A percentile compares a stretch with the other conserved stretches of the same genome.
Conservation (phyloP, 2,797 vertebrate species). For the Cetoscarus ocellatus region DNA sequence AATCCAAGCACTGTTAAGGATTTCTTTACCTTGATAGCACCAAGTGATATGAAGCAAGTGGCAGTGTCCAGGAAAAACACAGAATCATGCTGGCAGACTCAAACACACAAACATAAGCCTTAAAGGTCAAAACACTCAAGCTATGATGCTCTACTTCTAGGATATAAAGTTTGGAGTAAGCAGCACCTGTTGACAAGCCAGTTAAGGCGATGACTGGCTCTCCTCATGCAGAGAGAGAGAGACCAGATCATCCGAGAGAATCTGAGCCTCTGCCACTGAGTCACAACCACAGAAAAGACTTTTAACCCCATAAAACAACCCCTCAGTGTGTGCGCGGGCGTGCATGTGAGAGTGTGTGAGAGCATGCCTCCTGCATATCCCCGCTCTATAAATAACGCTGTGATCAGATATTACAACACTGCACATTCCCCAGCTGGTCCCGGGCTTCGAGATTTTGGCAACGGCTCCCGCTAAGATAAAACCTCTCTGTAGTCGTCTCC, state of each 20-base stretch:
- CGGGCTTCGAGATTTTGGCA: conserved; percentile 31
- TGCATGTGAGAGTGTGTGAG: neutral
- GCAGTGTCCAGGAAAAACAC: too few relatives aligned
- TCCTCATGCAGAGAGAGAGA: neutral
- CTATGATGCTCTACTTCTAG: too few relatives aligned
- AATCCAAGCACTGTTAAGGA: too few relatives aligned
- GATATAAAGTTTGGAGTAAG: too few relatives aligned
- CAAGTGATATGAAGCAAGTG: too few relatives aligned
- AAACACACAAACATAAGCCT: too few relatives aligned
- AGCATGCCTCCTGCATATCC: conserved; percentile 54
- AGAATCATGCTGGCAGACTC: too few relatives aligned
- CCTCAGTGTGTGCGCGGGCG: neutral
- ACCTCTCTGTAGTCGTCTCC: conserved; percentile 4
- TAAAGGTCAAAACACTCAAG: too few relatives aligned
- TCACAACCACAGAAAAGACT: conserved; percentile 31
- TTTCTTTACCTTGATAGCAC: too few relatives aligned
- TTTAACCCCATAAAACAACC: conserved; percentile 24
- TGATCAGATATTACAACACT: conserved; percentile 74
- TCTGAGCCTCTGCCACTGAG: conserved; percentile 27
- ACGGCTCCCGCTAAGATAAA: neutral
- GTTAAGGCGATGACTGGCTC: too few relatives aligned
- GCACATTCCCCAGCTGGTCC: conserved; percentile 71
- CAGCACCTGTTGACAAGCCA: too few relatives aligned
- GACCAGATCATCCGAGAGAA: conserved; percentile 34
- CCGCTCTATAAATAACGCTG: conserved; percentile 66